These are phyloP conservation scores for Oncorhynchus gorbuscha DNA, from an alignment of 2,113 vertebrate genomes.

Conservation along the genomic window DNA sequence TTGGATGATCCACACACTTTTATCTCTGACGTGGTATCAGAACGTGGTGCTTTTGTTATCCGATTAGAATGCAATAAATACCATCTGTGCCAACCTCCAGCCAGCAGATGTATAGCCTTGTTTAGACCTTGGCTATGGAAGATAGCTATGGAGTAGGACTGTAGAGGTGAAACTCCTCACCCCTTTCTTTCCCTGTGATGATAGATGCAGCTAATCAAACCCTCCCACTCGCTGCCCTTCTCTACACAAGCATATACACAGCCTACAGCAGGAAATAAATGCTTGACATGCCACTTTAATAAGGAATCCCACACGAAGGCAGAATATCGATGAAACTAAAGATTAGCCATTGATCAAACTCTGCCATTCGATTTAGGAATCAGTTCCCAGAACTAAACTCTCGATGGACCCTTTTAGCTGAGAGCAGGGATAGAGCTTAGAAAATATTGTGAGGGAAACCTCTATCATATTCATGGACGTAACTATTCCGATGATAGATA, in stretches of 20 bases:
- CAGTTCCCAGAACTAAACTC: not conserved
- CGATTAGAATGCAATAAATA: constrained; percentile 6
- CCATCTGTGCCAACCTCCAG: not conserved
- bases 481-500: not conserved
- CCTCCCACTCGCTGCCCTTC: constrained; percentile 47
- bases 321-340: constrained; percentile 6
- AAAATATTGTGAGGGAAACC: not conserved
- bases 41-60: too few species aligned
- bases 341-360: constrained; percentile 16
- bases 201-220: constrained; percentile 39
- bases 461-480: not conserved
- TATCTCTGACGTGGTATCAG: not conserved
- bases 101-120: constrained; percentile 10
- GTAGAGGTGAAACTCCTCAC: constrained; percentile 13
- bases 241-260: constrained; percentile 28
- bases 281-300: constrained; percentile 19
- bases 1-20: not conserved
- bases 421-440: not conserved
- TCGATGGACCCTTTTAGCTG: not conserved
- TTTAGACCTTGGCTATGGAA: constrained; percentile 22
- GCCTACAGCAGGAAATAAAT: constrained; percentile 9
- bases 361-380: not conserved
- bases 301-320: constrained; percentile 28
- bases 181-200: constrained; percentile 27
- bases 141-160: constrained; percentile 25